Conservation (phyloP, 2,113 vertebrate genomes). For the Odontophorus gujanensis region DNA sequence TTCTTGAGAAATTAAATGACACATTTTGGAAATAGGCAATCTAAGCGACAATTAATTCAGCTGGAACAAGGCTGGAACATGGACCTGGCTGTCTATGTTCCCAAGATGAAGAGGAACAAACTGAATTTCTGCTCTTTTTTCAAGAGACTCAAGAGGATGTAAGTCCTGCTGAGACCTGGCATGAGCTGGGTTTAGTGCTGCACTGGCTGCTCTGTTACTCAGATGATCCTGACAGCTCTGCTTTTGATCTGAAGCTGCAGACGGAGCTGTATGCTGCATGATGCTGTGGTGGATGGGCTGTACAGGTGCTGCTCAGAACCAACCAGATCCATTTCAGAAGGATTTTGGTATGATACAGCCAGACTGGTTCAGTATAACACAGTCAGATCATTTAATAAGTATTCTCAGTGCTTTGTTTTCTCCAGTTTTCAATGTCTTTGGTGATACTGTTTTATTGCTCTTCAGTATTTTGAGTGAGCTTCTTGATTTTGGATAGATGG, state of each 20-base stretch:
- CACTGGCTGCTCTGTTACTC: neutral
- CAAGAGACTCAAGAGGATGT: neutral
- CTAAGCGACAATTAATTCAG: neutral
- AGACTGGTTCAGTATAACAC: accelerated
- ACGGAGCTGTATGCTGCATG: accelerated
- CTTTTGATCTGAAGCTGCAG: neutral
- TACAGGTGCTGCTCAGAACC: neutral
- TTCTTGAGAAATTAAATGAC: neutral
- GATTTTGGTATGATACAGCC: neutral
- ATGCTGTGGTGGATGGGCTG: accelerated
- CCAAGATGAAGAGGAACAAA: neutral
- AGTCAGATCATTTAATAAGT: neutral
- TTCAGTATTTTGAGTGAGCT: neutral
- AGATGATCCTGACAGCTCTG: neutral
- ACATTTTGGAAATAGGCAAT: neutral
- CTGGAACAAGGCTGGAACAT: accelerated
- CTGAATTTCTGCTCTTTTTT: neutral
- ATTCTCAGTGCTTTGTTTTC: neutral
- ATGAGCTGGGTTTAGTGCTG: neutral
- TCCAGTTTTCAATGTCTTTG: neutral
- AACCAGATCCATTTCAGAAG: neutral
- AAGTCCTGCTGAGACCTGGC: neutral
- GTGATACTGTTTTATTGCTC: neutral
- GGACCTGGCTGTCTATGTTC: neutral
- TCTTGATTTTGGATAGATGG: neutral